Evolutionary conservation across 2,888 invertebrate species (phyloP), one percentile per base, ranked within the genome.

Genomic region (Andrena bicolor): DNA sequence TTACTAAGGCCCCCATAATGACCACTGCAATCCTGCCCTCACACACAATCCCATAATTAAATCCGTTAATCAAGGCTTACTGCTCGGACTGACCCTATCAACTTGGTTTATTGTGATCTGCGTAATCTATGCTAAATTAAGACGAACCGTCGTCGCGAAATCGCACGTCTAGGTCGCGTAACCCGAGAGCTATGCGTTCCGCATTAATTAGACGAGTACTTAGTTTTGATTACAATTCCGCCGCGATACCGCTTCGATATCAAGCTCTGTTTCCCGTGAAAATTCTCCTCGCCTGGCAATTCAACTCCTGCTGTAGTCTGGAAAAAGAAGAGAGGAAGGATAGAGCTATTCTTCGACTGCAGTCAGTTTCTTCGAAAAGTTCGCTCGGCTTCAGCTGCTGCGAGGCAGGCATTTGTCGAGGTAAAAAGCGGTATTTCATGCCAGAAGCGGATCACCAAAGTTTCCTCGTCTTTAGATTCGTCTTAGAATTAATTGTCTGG

Each of bases 31-130:
- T 91, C 90, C 91, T 89, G 86, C 89, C 86, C 87, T 86, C 86
- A 78, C 87, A 86, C 88, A 90, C 91, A 91, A 92, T 92, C 91
- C 91, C 91, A 93, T 94, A 94, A 94, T 94, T 94, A 93, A 94
- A 94, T 94, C 93, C 93, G 93, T 93, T 94, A 93, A 94, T 94
- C 93, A 93, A 93, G 93, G 94, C 92, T 93, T 94, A 93, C 91
- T 88, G 91, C 89, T 90, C 86, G 89, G 89, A 91, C 92, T 93
- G 93, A 93, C 93, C 93, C 93, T 92, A 92, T 93, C 93, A 91
- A 92, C 91, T 93, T 92, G 93, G 91, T 93, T 94, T 93, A 94
- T 93, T 93, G 93, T 92, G 92, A 94, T 93, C 93, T 90, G 90
- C 88, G 92, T 92, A 93, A 93, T 93, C 92, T 93, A 92, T 90